Conservation (phyloP, 1,140 invertebrate species). For the Trichogramma pretiosum region DNA sequence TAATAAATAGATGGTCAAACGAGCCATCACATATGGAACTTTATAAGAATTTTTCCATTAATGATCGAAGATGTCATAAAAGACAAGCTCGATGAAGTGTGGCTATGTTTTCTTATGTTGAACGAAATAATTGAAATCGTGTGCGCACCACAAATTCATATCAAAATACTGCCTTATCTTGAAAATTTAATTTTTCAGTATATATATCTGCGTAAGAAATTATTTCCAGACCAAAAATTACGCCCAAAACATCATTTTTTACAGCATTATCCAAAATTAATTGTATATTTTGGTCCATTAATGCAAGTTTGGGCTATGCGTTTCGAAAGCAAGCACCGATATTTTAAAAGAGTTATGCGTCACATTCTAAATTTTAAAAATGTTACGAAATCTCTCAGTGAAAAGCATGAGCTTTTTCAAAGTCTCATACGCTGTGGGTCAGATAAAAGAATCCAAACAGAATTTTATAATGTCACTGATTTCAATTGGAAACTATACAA, state of each 20-base stretch:
- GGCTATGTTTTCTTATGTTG: constrained; percentile 13
- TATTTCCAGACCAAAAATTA: constrained; percentile 2
- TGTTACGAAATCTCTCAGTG: constrained; percentile 16
- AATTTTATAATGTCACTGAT: too few species aligned
- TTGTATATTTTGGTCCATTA: constrained; percentile 15
- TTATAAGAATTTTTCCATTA: constrained; percentile 18
- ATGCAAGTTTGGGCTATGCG: constrained; percentile 19
- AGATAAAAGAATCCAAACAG: constrained; percentile 12
- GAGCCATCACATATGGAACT: constrained; percentile 16
- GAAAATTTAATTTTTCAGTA: constrained; percentile 7
- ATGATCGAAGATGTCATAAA: constrained; percentile 13
- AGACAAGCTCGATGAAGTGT: constrained; percentile 15
- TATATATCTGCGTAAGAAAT: constrained; percentile 11
- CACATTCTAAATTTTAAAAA: constrained; percentile 17
- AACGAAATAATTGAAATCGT: constrained; percentile 19
- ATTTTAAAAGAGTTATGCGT: constrained; percentile 15
- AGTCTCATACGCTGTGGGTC: constrained; percentile 13
- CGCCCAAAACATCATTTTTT: constrained; percentile 18
- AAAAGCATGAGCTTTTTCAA: constrained; percentile 20
- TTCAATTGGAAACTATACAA: too few species aligned
- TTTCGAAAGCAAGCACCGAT: constrained; percentile 18
- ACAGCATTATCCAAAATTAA: constrained; percentile 17
- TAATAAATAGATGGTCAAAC: too few species aligned
- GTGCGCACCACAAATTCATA: constrained; percentile 15
- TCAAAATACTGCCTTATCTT: constrained; percentile 14